Conservation (phyloP, 2,888 invertebrate species). For the Drosophila fulvimacula region DNA sequence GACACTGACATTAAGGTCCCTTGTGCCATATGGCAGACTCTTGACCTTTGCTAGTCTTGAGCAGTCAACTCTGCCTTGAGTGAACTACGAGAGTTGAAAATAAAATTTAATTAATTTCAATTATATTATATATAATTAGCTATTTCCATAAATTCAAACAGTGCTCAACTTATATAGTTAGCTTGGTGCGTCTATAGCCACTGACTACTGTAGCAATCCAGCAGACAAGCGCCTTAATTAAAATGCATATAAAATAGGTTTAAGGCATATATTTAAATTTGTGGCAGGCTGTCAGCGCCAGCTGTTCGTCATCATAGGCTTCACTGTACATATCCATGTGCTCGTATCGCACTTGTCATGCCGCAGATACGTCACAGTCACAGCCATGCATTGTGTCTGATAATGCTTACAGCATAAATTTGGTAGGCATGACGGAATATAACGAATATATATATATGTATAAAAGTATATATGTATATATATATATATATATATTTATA, state of each 20-base stretch:
- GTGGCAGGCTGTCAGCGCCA: neutral
- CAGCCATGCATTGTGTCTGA: conserved; percentile 14
- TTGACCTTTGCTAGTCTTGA: neutral
- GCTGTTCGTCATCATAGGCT: neutral
- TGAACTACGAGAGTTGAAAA: neutral
- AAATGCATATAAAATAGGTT: no score
- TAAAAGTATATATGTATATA: neutral
- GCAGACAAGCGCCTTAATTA: no score
- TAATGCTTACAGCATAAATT: conserved; percentile 16
- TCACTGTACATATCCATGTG: neutral
- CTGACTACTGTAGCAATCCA: no score
- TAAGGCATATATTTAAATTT: no score
- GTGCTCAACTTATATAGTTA: no score
- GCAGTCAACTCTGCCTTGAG: neutral
- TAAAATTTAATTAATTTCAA: neutral
- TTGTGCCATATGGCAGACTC: conserved; percentile 48
- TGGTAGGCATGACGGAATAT: conserved; percentile 1
- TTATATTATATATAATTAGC: neutral
- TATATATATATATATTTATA: neutral
- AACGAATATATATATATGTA: neutral
- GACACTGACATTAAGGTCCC: neutral
- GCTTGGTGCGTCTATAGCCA: no score
- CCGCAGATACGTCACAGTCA: conserved; percentile 49
- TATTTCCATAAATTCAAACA: neutral
- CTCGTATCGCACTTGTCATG: conserved; percentile 44